Base-by-base conservation (phyloP, 2,797 vertebrate species). In the Mionectes olivaceus region DNA sequence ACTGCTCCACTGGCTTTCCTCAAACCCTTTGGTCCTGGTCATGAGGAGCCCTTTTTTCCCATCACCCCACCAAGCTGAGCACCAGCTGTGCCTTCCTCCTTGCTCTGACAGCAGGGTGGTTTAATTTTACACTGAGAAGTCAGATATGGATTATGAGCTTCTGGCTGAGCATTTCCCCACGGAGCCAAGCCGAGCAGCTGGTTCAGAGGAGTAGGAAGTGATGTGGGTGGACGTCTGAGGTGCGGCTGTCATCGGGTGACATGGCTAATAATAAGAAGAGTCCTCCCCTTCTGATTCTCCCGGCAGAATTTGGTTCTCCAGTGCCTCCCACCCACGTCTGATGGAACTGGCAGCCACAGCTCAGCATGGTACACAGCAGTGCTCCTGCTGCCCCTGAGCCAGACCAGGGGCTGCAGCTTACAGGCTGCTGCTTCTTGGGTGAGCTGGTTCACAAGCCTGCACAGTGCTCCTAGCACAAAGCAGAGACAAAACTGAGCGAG, bases 211-310 rank as follows among this genome's bases (percentile, higher is more conserved):
- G 81, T 67, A 84, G 90, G 83, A 89, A 93, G 43, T 2, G 1
- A 24, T 1, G 68, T 80, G 83, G 83, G 93, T 43, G 81, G 81
- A 88, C 0, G 8, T 67, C 81, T 78, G 75, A 93, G 71, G 47
- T 77, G 70, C 0, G 6, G 49, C 71, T 87, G 90, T 93, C 88
- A 87, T 43, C 2, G 0, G 24, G 15, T 73, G 55, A 55, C 86
- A 73, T 21, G 33, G 60, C 43, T 96, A 87, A 87, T 77, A 93
- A 83, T 50, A 94, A 90, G 4, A 67, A 60, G 19, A 87, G 35
- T 52, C 57, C 60, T 90, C 59, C 27, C n/a, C n/a, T 76, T 82
- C 71, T 92, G 77, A 90, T 82, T 87, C 12, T 35, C 25, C 46
- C 6, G 3, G 30, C 0, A 6, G 33, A 37, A 61, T 87, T 77